Evolutionary conservation across 2,888 invertebrate genomes (phyloP), one percentile per base, ranked within the genome.

Genomic region (Aricia artaxerxes): DNA sequence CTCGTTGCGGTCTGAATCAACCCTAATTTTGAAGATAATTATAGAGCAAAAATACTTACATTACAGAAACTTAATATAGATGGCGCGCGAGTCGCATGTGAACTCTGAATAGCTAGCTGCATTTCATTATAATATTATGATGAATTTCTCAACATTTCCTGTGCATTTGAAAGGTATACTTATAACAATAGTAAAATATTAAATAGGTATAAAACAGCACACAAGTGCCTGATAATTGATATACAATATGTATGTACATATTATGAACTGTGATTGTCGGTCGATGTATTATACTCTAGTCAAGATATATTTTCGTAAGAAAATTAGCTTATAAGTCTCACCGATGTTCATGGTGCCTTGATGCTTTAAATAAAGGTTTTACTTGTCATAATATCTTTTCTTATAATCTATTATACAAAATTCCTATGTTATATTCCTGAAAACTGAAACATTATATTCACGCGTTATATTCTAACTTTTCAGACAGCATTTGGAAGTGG

Each of bases 271-370:
- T 80, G 81, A 81, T 81, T 60, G 76, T 78, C 69, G 77, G 69
- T 79, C 75, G 78, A 78, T 31, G 73, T 69, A 60, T 61, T 69
- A 60, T 61, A 80, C 49, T 64, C 24, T 78, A 73, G 40, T 60
- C 60, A 78, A 73, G 35, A 79, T 79, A 4, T 79, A 61, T 75
- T 75, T 79, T 75, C 60, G 16, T 75, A 79, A 61, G 49, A 49
- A 64, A 73, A 13, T 40, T 78, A 79, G 61, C 49, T 49, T 49
- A 5, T 78, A 80, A 76, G 80, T 38, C 79, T 81, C 82, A 83
- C 80, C 81, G 81, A 82, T 81, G 76, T 81, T 80, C 80, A 81
- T 80, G 81, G 82, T 83, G 84, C 83, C 84, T 84, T 75, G 73
- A 81, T 78, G 81, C 82, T 81, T 81, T 81, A 82, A 81, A 82